Percentiles rank a stretch among this genome's conserved stretches.
phyloP scores from a whole-genome alignment of 1,140 invertebrate genomes.

The Coenobita brevimanus region DNA sequence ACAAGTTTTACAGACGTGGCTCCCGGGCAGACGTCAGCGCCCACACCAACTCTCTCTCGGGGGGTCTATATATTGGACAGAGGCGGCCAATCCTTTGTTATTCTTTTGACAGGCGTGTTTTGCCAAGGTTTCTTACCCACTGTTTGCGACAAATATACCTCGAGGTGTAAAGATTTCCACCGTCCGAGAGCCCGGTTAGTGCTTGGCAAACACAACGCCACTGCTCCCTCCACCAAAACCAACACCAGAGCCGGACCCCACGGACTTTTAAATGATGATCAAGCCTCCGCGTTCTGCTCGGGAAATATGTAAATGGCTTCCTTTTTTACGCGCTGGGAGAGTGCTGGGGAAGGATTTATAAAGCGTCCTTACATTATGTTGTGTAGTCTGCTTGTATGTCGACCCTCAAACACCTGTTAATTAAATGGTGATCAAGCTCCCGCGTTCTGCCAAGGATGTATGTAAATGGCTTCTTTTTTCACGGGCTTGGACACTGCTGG shows the following conservation, averaged over 20 bases:
- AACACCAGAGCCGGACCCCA: neutral
- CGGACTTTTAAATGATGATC: neutral
- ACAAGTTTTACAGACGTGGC: too few relatives aligned
- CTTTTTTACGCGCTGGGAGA: too few relatives aligned
- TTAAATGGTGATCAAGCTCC: too few relatives aligned
- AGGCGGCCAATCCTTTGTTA: slow-evolving; percentile 14
- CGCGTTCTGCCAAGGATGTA: too few relatives aligned
- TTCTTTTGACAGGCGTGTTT: slow-evolving; percentile 37
- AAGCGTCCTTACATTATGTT: too few relatives aligned
- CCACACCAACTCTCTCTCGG: neutral
- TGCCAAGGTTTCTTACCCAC: slow-evolving; percentile 15
- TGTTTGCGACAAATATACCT: slow-evolving; percentile 34
- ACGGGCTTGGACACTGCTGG: too few relatives aligned
- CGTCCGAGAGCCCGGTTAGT: slow-evolving; percentile 16
- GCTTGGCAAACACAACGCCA: neutral
- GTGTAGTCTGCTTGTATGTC: too few relatives aligned
- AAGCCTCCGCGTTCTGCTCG: neutral
- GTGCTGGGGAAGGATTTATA: too few relatives aligned
- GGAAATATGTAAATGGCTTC: neutral
- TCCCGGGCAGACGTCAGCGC: too few relatives aligned
- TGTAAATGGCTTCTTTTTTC: too few relatives aligned
- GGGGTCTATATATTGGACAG: neutral
- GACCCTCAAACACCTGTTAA: too few relatives aligned
- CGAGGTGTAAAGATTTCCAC: slow-evolving; percentile 31
- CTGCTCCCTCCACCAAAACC: neutral